Evolutionary conservation across 2,113 vertebrate genomes (phyloP), one percentile per base, ranked within the genome.

Genomic region (Bufo gargarizans): DNA sequence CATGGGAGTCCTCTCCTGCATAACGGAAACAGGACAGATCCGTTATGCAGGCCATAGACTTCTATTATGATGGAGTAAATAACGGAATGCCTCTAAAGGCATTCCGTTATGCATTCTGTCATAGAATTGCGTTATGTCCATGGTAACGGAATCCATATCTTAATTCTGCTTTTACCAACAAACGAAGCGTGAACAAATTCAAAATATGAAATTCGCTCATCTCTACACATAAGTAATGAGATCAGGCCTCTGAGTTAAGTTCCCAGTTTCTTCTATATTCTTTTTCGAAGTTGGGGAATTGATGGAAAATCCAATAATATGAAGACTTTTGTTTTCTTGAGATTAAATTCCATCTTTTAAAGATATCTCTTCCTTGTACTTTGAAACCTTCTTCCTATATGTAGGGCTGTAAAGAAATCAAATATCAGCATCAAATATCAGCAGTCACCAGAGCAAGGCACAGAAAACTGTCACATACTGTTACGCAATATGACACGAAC

Each of bases 281-380:
- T 22, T 61, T 81, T 61, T 43, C 17, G 55, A 2, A 45, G 33
- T 43, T 19, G 17, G 59, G 16, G 56, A 59, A 59, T 61, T 22
- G 55, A 80, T 58, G n/a, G 55, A 59, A 56, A 80, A 81, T 43
- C 5, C 22, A 58, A 58, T 33, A 81, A 17, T n/a, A 59, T 49
- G 12, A 43, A 19, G 11, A 67, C 55, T 80, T 65, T 33, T 3
- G 19, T 49, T n/a, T 71, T 53, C 11, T 47, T n/a, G 43, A n/a
- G 67, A 16, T 72, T 67, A 55, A 72, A 22, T 49, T 65, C 58
- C 50, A 61, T 50, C 49, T 61, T 88, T 88, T 63, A 88, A 53
- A 84, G 58, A 11, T 10, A 83, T 83, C 59, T 83, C 72, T 69
- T 83, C 87, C 4, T 6, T 67, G 71, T n/a, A 17, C 16, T 22